A percentile compares a stretch with the other conserved stretches of the same genome.
Evolutionary conservation across 2,797 vertebrate genomes (phyloP).

Genomic region (Eidolon dupreanum): DNA sequence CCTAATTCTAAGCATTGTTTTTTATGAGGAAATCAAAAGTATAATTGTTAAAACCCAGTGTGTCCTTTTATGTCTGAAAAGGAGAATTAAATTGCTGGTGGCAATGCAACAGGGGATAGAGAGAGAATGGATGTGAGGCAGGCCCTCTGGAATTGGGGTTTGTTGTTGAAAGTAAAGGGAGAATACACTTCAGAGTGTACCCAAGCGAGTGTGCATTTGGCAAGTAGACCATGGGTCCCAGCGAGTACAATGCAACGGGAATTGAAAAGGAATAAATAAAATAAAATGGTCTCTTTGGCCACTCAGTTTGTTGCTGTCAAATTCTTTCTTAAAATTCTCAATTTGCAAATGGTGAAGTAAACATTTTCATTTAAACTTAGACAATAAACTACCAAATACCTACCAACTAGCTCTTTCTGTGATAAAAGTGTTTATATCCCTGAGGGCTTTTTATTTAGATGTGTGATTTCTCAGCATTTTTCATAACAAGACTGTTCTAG

Average conservation of each 20-base stretch:
- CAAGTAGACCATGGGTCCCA: neutral
- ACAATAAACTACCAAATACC: neutral
- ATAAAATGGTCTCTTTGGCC: neutral
- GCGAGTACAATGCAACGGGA: fast-evolving
- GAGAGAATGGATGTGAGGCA: neutral
- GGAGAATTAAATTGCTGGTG: conserved; percentile 46
- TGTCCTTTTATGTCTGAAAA: conserved; percentile 50
- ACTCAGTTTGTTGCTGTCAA: neutral
- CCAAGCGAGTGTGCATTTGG: neutral
- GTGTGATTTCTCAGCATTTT: neutral
- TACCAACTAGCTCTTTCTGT: neutral
- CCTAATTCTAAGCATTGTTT: conserved; percentile 58
- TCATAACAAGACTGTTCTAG: neutral
- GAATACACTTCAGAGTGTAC: neutral
- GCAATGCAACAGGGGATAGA: conserved; percentile 37
- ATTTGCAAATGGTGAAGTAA: conserved; percentile 19
- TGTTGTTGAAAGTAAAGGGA: neutral
- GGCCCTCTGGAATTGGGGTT: conserved; percentile 27
- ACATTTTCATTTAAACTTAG: neutral
- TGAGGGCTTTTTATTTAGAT: neutral
- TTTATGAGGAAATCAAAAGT: conserved; percentile 65
- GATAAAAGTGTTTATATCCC: neutral
- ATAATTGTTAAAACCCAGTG: conserved; percentile 47
- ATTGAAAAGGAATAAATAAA: fast-evolving
- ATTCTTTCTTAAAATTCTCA: neutral